phyloP scores from a whole-genome alignment of 2,797 vertebrate species.

The Cirrhinus mrigala region DNA sequence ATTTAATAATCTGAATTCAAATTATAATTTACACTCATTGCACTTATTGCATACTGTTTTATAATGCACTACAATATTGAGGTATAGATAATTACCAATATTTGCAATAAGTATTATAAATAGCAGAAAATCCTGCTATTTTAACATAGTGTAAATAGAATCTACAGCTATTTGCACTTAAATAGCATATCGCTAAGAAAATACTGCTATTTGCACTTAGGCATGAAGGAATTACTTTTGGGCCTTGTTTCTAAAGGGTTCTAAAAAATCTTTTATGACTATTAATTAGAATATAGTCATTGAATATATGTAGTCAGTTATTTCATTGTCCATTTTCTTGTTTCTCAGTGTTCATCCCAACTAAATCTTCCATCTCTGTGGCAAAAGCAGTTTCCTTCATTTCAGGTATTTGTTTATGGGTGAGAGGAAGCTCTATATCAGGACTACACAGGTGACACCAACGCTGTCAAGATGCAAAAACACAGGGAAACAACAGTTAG shows the following conservation, averaged over 20 bases:
- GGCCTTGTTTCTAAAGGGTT: neutral
- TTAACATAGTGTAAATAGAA: too few species aligned
- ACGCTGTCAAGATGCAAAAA: constrained; percentile 63
- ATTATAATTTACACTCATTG: too few species aligned
- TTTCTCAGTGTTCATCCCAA: neutral
- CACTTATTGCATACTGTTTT: too few species aligned
- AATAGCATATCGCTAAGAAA: too few species aligned
- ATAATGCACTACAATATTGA: too few species aligned
- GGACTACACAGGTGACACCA: constrained; percentile 63
- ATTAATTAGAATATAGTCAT: neutral
- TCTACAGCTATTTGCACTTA: too few species aligned
- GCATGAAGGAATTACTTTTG: neutral
- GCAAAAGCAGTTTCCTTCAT: constrained; percentile 43
- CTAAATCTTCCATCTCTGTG: constrained; percentile 22
- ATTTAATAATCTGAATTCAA: too few species aligned
- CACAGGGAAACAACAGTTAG: constrained; percentile 16
- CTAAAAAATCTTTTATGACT: neutral
- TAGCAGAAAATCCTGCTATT: too few species aligned
- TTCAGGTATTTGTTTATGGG: constrained; percentile 43
- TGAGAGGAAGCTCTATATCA: constrained; percentile 37
- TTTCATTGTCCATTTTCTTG: neutral
- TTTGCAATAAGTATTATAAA: too few species aligned
- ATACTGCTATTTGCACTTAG: too few species aligned
- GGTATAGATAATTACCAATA: too few species aligned
- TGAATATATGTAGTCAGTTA: neutral